These are phyloP conservation scores for Callospermophilus lateralis DNA, from an alignment of 2,113 vertebrate genomes.

Conservation along the genomic window DNA sequence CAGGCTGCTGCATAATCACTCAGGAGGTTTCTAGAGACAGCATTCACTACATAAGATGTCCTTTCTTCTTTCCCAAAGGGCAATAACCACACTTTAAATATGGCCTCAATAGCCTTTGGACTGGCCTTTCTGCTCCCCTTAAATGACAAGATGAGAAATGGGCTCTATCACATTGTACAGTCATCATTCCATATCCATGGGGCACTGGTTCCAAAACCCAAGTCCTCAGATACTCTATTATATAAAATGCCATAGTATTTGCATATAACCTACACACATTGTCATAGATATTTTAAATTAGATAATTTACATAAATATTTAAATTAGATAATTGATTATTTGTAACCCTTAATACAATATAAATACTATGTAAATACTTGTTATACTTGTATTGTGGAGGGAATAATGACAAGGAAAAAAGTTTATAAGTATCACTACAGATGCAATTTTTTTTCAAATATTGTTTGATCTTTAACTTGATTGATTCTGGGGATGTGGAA, in stretches of 20 bases:
- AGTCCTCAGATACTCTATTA: neutral
- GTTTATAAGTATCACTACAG: neutral
- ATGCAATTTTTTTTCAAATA: neutral
- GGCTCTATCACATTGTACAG: neutral
- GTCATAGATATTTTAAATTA: neutral
- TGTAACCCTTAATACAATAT: neutral
- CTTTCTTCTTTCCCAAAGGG: constrained; percentile 5
- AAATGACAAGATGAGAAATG: neutral
- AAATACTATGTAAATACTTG: neutral
- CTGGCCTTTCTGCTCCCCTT: neutral
- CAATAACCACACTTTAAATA: neutral
- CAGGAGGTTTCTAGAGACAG: neutral
- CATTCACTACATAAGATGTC: neutral
- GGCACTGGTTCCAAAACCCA: neutral
- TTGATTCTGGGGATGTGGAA: neutral
- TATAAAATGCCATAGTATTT: neutral
- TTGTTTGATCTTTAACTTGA: neutral
- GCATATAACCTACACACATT: neutral
- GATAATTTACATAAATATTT: no score
- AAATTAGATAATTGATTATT: neutral
- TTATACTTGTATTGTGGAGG: neutral
- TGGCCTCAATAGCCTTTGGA: neutral
- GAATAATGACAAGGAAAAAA: neutral
- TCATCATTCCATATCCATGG: neutral
- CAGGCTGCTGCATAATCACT: neutral